These are phyloP conservation scores for Phyllotreta striolata DNA, from an alignment of 2,888 invertebrate genomes.

Conservation along the genomic window DNA sequence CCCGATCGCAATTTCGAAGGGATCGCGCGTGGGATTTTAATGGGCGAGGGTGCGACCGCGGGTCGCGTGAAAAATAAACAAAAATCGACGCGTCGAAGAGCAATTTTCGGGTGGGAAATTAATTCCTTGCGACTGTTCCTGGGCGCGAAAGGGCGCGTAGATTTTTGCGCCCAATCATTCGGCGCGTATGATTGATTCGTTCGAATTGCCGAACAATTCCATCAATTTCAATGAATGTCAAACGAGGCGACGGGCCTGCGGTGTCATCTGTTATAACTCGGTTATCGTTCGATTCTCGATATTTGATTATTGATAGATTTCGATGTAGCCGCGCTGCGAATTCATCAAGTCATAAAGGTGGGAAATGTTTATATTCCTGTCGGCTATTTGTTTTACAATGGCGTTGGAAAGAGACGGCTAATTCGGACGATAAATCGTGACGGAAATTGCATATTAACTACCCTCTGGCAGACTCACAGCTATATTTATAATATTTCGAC, in stretches of 20 bases:
- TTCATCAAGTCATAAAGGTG: conserved; percentile 25
- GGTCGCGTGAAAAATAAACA: neutral
- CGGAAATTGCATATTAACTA: too few species aligned
- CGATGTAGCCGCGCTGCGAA: conserved; percentile 19
- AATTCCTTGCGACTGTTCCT: neutral
- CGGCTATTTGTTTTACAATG: conserved; percentile 1
- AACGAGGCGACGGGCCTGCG: conserved; percentile 37
- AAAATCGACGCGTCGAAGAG: too few species aligned
- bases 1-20: too few species aligned
- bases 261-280: conserved; percentile 37
- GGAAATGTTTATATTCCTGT: conserved; percentile 8
- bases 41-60: neutral
- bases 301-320: conserved; percentile 31
- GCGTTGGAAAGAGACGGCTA: too few species aligned
- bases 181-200: conserved; percentile 42
- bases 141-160: neutral
- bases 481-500: too few species aligned
- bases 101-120: neutral
- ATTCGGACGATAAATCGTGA: too few species aligned
- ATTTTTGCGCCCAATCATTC: conserved; percentile 17
- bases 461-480: too few species aligned
- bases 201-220: conserved; percentile 40
- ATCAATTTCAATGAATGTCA: conserved; percentile 46
- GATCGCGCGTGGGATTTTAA: too few species aligned
- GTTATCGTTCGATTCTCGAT: conserved; percentile 39